Base-by-base conservation (phyloP, 2,113 vertebrate genomes). In the Istiophorus platypterus region DNA sequence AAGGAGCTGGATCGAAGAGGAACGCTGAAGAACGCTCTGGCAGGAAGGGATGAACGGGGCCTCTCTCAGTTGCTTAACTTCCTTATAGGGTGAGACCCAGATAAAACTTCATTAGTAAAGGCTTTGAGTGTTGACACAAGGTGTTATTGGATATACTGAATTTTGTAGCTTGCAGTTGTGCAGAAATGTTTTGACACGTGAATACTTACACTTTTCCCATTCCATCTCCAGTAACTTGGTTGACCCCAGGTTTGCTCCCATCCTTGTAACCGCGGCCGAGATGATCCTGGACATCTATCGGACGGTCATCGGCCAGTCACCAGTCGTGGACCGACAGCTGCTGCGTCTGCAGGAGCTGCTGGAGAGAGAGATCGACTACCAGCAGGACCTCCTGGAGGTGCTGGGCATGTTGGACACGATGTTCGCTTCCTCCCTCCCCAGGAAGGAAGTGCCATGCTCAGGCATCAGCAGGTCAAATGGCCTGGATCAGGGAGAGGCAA, bases 331-430 rank as follows among this genome's bases (percentile, higher is more conserved):
- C 85, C 95, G 96, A 37, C 96, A 98, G 81, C 96, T 99, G 89
- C 76, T 97, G 82, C 92, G 85, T 78, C 96, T 99, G 58, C 96
- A 97, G 90, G 96, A 97, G 42, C 92, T 97, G 29, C 59, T 99
- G 31, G 96, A 96, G 84, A 96, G 89, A 84, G 98, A 99, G 92
- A 95, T 98, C n/a, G 95, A 96, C 91, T 98, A 97, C 87, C 96
- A 99, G 83, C 95, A 95, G 84, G 96, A 99, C 29, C 95, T 99
- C 0, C 76, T 99, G 37, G 97, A 99, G 92, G 96, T 97, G 66
- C 89, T 99, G 85, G 98, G 98, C 51, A 99, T 99, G 97, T 95
- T 99, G 95, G 98, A 99, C 94, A 96, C 96, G 2, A 92, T 99
- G 41, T 99, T 99, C 81, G 97, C 98, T 77, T 96, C 96, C n/a